A percentile compares a stretch with the other conserved stretches of the same genome.
Conservation (phyloP, 1,140 invertebrate species). For the Pissodes strobi region DNA sequence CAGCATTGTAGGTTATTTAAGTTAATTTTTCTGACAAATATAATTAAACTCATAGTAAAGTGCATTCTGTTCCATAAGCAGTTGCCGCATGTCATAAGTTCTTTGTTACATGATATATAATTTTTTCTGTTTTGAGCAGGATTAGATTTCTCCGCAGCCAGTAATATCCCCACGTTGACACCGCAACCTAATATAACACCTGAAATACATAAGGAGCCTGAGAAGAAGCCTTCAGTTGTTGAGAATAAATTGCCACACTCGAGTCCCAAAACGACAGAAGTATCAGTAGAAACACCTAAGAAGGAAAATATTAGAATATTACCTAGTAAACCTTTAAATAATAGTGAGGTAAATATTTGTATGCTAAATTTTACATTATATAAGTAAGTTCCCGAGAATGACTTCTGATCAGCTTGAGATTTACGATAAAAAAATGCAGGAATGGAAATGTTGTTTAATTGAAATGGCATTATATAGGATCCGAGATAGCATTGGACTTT, state of each 20-base stretch:
- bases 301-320: conserved; percentile 36
- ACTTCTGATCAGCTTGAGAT: no score
- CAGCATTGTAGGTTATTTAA: no score
- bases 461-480: neutral
- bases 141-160: conserved; percentile 74
- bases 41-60: neutral
- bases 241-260: conserved; percentile 6
- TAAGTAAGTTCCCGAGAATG: no score
- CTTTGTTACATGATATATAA: conserved; percentile 1
- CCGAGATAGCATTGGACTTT: no score
- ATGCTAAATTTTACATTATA: neutral
- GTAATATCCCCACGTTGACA: conserved; percentile 69
- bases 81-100: neutral
- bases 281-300: conserved; percentile 38
- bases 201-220: conserved; percentile 7
- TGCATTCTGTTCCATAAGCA: no score
- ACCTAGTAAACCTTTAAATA: conserved; percentile 70
- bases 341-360: conserved; percentile 60
- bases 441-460: no score
- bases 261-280: neutral
- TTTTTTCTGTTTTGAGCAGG: neutral
- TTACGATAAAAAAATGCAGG: no score
- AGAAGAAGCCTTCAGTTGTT: conserved; percentile 1
- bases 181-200: conserved; percentile 53
- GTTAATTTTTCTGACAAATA: neutral